phyloP scores from a whole-genome alignment of 2,113 vertebrate species.

The Melanerpes aurifrons region DNA sequence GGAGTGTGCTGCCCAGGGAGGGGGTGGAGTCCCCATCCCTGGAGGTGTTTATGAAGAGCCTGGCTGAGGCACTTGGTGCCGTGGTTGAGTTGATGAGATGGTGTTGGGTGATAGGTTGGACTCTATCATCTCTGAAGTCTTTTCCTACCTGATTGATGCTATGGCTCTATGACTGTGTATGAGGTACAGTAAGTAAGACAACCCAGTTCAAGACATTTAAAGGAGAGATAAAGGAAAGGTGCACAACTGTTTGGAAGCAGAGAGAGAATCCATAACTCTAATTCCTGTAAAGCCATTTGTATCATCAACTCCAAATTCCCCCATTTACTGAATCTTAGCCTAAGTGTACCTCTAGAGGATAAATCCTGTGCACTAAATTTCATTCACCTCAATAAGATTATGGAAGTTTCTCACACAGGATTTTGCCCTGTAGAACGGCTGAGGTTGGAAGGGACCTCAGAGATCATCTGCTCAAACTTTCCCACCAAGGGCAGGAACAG shows the following conservation, averaged over 20 bases:
- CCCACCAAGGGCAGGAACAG: too few relatives aligned
- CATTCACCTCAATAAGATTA: background rate
- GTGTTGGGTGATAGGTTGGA: too few relatives aligned
- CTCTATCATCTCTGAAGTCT: too few relatives aligned
- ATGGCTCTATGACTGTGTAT: too few relatives aligned
- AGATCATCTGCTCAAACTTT: too few relatives aligned
- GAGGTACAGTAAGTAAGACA: background rate
- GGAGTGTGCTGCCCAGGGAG: too few relatives aligned
- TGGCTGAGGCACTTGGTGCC: too few relatives aligned
- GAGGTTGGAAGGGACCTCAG: too few relatives aligned
- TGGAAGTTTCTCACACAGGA: background rate
- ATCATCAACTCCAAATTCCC: background rate
- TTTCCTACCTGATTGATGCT: too few relatives aligned
- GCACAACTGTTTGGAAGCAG: background rate
- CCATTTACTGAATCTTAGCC: background rate
- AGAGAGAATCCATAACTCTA: background rate
- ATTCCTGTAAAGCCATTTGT: background rate
- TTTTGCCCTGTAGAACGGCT: background rate
- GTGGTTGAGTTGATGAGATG: too few relatives aligned
- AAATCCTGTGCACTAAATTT: background rate
- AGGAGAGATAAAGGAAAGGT: background rate
- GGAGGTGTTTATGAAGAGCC: too few relatives aligned
- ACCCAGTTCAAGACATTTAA: background rate
- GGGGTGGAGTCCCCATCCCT: too few relatives aligned
- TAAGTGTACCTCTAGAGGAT: background rate